A percentile compares a stretch with the other conserved stretches of the same genome.
These are phyloP conservation scores for Gobionotothen gibberifrons DNA, from an alignment of 2,797 vertebrate genomes.

Conservation along the genomic window DNA sequence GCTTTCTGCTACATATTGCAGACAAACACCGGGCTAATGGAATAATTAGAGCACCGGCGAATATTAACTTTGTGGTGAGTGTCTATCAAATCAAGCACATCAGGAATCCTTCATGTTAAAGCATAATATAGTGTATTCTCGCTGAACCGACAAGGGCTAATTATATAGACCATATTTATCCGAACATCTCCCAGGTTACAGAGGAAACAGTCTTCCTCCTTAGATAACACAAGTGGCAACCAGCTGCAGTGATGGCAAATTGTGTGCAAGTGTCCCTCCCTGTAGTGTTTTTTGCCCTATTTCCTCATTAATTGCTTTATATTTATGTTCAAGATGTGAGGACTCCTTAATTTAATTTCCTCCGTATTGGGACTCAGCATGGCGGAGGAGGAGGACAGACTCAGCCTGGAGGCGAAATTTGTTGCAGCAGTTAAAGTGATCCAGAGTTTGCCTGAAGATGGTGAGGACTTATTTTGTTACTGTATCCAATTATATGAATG, in stretches of 20 bases:
- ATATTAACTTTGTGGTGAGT: conserved; percentile 64
- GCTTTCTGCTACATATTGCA: conserved; percentile 58
- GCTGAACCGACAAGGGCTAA: neutral
- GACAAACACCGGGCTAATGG: conserved; percentile 51
- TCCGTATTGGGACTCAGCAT: conserved; percentile 66
- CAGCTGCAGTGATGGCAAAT: conserved; percentile 18
- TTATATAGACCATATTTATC: conserved; percentile 10
- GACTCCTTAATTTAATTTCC: conserved; percentile 50
- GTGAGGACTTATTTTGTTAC: conserved; percentile 71
- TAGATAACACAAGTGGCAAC: conserved; percentile 14
- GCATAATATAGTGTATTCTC: neutral
- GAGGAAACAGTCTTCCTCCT: conserved; percentile 1
- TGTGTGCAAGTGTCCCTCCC: neutral
- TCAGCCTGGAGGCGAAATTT: conserved; percentile 89
- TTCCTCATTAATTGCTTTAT: neutral
- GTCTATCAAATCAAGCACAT: conserved; percentile 4
- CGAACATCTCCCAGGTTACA: conserved; percentile 14
- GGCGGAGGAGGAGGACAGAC: conserved; percentile 84
- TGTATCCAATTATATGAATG: neutral
- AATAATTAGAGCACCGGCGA: conserved; percentile 41
- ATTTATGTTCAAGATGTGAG: conserved; percentile 55
- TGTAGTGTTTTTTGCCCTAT: neutral
- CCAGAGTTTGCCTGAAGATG: conserved; percentile 92
- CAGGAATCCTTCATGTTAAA: neutral
- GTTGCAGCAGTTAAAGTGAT: conserved; percentile 94